Evolutionary conservation across 2,888 invertebrate genomes (phyloP), one percentile per base, ranked within the genome.

Genomic region (Protula sp.): DNA sequence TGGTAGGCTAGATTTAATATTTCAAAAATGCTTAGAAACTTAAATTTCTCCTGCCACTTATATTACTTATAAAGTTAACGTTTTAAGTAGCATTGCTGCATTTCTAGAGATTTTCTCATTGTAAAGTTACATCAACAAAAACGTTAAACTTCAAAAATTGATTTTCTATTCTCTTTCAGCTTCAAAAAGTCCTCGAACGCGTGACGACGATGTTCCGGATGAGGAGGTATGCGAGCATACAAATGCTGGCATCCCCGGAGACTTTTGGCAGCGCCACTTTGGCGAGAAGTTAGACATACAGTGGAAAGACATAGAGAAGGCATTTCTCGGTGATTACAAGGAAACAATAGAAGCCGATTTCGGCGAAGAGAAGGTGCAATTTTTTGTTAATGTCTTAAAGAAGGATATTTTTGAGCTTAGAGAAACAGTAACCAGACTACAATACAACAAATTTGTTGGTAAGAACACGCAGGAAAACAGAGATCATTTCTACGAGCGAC

Each of bases 231-330:
- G 4, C 29, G 53, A 59, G 53, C 14, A 52, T 4, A 29, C 58
- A 19, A 29, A 45, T 22, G 9, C n/a, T 48, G 14, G 22, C 54
- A 54, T 57, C n/a, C 47, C 29, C 48, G 50, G 47, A 29, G 73
- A 73, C 53, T 75, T 75, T 59, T 75, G 75, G 75, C 65, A 70
- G 31, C 62, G 72, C 2, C 70, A 73, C 60, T 75, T 75, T 54
- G 55, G 52, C 2, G 61, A 58, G 0, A 60, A 63, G 48, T 52
- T 30, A 2, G 68, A 71, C 26, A 70, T 72, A 66, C 68, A n/a
- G 70, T 74, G 2, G 70, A 61, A 50, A 2, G 68, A 65, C 1
- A 74, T 75, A 55, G 59, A 62, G 54, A 69, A 72, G 19, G 61
- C 62, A 30, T 75, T 75, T 61, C 55, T 70, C n/a, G 38, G 54